These are phyloP conservation scores for Triplophysa dalaica DNA, from an alignment of 2,113 vertebrate genomes.

Conservation along the genomic window DNA sequence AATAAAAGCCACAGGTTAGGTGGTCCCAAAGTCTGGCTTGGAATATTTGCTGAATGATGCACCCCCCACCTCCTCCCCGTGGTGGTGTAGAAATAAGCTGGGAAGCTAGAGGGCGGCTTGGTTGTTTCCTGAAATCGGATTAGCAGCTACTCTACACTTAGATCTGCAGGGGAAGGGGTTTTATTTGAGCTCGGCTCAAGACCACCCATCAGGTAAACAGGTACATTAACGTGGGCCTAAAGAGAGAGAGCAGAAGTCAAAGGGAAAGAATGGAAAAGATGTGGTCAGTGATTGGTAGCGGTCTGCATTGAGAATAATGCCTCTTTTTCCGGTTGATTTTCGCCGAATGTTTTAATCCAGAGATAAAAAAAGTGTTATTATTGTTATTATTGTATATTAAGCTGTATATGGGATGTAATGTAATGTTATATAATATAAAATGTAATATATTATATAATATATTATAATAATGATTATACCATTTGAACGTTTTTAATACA, in stretches of 20 bases:
- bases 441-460: no score
- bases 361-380: background rate
- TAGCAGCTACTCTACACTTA: conserved; percentile 81
- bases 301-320: conserved; percentile 11
- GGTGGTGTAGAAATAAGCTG: conserved; percentile 68
- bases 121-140: conserved; percentile 82
- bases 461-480: no score
- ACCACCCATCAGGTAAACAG: conserved; percentile 84
- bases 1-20: conserved; percentile 75
- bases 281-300: conserved; percentile 59
- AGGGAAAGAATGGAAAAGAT: conserved; percentile 53
- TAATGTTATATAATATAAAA: no score
- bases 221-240: conserved; percentile 69
- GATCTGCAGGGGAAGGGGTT: conserved; percentile 71
- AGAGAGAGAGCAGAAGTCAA: conserved; percentile 48
- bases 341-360: conserved; percentile 9
- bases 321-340: background rate
- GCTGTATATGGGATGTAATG: no score
- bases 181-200: conserved; percentile 73
- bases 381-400: no score
- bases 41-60: conserved; percentile 78
- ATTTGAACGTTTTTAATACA: no score
- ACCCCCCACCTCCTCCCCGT: conserved; percentile 52
- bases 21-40: conserved; percentile 73
- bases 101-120: conserved; percentile 64